A percentile compares a stretch with the other conserved stretches of the same genome.
These are phyloP conservation scores for Rambutsinella grinnellia DNA, from an alignment of 2,888 invertebrate species.

Conservation along the genomic window DNA sequence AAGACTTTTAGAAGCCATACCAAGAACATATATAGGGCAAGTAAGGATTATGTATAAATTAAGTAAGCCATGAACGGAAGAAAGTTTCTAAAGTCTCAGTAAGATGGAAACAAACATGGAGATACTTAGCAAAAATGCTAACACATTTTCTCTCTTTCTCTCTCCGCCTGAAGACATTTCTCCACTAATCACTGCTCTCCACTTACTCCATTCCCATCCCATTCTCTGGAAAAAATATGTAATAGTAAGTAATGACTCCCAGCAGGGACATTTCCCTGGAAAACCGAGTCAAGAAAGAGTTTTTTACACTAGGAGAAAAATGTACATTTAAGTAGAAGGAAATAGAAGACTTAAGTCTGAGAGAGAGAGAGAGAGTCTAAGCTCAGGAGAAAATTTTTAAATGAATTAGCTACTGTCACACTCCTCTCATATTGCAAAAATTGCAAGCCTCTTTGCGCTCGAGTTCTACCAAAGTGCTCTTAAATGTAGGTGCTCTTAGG, in stretches of 20 bases:
- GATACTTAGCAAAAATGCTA: not conserved
- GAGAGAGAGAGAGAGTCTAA: too few relatives aligned
- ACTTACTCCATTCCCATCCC: slow-evolving; percentile 9
- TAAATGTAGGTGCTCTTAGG: not conserved
- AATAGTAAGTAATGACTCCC: slow-evolving; percentile 17
- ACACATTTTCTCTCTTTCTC: not conserved
- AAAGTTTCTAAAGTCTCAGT: not conserved
- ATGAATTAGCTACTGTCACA: not conserved
- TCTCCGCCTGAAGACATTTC: slow-evolving; percentile 32
- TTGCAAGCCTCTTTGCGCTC: not conserved
- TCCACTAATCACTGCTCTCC: slow-evolving; percentile 40
- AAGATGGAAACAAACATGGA: not conserved
- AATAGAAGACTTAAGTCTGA: too few relatives aligned
- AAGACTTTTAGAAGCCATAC: not conserved
- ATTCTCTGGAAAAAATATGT: slow-evolving; percentile 7
- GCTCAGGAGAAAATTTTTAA: too few relatives aligned
- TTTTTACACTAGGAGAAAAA: too few relatives aligned
- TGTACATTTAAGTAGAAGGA: not conserved
- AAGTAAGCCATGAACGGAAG: not conserved
- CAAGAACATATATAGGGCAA: not conserved
- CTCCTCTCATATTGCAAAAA: not conserved
- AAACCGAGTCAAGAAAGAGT: too few relatives aligned
- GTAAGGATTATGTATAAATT: not conserved
- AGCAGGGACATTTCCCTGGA: slow-evolving; percentile 11
- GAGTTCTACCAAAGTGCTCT: too few relatives aligned